phyloP scores from a whole-genome alignment of 2,113 vertebrate species.

The Theropithecus gelada region DNA sequence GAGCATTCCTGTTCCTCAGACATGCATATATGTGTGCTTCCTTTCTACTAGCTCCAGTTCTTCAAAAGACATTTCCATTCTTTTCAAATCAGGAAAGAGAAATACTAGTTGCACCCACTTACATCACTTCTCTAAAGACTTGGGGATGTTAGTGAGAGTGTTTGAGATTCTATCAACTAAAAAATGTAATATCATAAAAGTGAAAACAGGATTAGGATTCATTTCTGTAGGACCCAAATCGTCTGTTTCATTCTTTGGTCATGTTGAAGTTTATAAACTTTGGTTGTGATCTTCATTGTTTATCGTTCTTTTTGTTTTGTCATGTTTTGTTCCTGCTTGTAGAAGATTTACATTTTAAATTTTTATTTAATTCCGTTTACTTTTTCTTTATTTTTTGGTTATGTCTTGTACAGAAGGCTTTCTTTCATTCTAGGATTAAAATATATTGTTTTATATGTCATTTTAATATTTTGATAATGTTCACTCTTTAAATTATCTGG shows the following conservation, averaged over 20 bases:
- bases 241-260: not conserved
- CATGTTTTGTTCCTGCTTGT: not conserved
- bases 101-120: fast-evolving
- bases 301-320: not conserved
- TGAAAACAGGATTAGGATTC: not conserved
- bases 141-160: not conserved
- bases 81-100: not conserved
- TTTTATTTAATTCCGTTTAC: not conserved
- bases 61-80: no score
- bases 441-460: not conserved
- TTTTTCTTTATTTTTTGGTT: not conserved
- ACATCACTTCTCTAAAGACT: not conserved
- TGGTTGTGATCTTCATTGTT: not conserved
- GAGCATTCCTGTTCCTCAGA: not conserved
- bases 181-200: not conserved
- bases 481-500: not conserved
- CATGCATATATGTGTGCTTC: not conserved
- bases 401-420: not conserved
- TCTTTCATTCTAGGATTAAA: not conserved
- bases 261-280: not conserved
- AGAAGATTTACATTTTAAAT: not conserved
- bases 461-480: not conserved
- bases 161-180: not conserved
- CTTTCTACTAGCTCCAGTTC: not conserved
- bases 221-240: not conserved